Percentiles rank a stretch among this genome's conserved stretches.
Conservation (phyloP, 2,888 invertebrate species). For the Drosophila subsilvestris region DNA sequence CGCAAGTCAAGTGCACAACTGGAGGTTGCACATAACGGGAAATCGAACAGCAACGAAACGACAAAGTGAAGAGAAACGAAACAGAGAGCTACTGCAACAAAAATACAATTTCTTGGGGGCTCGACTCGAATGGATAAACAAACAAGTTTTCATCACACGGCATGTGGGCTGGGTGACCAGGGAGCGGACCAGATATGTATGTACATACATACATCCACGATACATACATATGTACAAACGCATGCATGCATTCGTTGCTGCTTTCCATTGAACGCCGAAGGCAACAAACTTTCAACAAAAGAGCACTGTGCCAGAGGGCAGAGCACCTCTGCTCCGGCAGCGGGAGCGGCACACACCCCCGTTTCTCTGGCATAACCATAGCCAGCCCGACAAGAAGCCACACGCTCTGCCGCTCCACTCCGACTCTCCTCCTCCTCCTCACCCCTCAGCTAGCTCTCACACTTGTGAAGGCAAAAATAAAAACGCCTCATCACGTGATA, state of each 20-base stretch:
- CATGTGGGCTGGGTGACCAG: background rate
- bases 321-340: background rate
- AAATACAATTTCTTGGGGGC: slow-evolving; percentile 43
- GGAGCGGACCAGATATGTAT: background rate
- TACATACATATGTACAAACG: background rate
- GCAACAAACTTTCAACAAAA: slow-evolving; percentile 32
- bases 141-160: slow-evolving; percentile 21
- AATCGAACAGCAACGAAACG: slow-evolving; percentile 18
- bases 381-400: slow-evolving; percentile 1
- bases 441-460: background rate
- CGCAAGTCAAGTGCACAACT: slow-evolving; percentile 30
- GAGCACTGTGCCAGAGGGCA: background rate
- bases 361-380: slow-evolving; percentile 28
- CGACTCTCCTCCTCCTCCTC: background rate
- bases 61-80: slow-evolving; percentile 13
- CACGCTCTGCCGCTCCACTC: background rate
- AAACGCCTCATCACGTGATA: slow-evolving; percentile 35
- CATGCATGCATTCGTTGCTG: slow-evolving; percentile 23
- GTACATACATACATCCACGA: no score
- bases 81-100: slow-evolving; percentile 29
- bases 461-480: slow-evolving; percentile 7
- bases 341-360: slow-evolving; percentile 30
- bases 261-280: slow-evolving; percentile 22
- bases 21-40: slow-evolving; percentile 33
- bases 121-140: slow-evolving; percentile 39